phyloP scores from a whole-genome alignment of 2,797 vertebrate genomes.

The Acipenser ruthenus region DNA sequence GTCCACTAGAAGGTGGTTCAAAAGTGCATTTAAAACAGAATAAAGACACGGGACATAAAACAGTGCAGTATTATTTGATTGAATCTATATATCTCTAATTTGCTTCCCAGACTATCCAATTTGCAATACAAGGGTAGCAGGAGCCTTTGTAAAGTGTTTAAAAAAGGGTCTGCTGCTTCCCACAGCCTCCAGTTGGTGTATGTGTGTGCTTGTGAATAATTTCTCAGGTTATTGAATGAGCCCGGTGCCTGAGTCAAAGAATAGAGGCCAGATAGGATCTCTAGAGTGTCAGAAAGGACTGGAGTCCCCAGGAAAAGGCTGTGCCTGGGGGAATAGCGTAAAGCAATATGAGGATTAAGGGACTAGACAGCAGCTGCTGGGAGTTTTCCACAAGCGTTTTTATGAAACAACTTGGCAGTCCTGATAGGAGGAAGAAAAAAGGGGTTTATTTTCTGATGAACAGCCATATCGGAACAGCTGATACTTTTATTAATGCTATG shows the following conservation, averaged over 20 bases:
- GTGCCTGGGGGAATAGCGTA: constrained; percentile 14
- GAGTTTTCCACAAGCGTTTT: constrained; percentile 33
- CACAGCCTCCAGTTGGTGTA: neutral
- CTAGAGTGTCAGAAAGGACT: neutral
- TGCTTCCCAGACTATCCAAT: too few relatives aligned
- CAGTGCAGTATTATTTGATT: too few relatives aligned
- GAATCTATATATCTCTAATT: too few relatives aligned
- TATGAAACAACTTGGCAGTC: constrained; percentile 50
- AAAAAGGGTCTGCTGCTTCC: neutral
- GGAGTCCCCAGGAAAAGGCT: neutral
- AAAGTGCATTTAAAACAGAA: too few relatives aligned
- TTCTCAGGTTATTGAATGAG: neutral
- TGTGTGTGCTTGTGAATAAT: neutral
- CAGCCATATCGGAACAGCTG: constrained; percentile 10
- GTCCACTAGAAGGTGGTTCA: too few relatives aligned
- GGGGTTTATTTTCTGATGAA: constrained; percentile 21
- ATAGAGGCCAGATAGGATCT: neutral
- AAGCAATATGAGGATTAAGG: constrained; percentile 32
- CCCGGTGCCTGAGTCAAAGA: neutral
- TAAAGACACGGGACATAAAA: too few relatives aligned
- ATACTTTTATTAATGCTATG: constrained; percentile 16
- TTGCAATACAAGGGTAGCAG: too few relatives aligned
- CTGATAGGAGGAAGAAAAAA: constrained; percentile 34
- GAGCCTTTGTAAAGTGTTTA: too few relatives aligned
- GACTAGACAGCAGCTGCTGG: constrained; percentile 26